A percentile compares a stretch with the other conserved stretches of the same genome.
phyloP scores from a whole-genome alignment of 2,113 vertebrate species.

The Carassius carassius region DNA sequence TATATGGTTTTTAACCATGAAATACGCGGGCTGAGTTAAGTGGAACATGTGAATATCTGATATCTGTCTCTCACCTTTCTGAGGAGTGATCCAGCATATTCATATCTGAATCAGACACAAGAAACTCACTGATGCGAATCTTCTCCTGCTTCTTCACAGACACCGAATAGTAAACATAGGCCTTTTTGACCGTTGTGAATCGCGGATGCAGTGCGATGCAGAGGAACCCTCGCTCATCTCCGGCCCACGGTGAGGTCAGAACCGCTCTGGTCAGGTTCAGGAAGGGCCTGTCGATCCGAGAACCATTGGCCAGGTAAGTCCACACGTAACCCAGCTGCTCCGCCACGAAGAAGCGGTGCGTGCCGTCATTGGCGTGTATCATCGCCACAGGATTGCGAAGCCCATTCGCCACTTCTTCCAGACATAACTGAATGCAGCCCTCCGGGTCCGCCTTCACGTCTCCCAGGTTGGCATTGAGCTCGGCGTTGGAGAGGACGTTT shows the following conservation, averaged over 20 bases:
- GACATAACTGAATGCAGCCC: constrained; percentile 80
- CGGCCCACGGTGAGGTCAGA: constrained; percentile 79
- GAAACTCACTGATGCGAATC: constrained; percentile 81
- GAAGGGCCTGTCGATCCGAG: constrained; percentile 79
- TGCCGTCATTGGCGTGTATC: constrained; percentile 80
- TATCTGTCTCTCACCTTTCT: constrained; percentile 71
- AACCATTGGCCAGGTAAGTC: constrained; percentile 78
- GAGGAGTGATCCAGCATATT: constrained; percentile 80
- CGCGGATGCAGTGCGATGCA: constrained; percentile 79
- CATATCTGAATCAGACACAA: constrained; percentile 70
- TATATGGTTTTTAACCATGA: not conserved
- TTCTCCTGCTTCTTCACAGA: constrained; percentile 76
- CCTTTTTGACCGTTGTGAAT: constrained; percentile 72
- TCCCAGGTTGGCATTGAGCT: constrained; percentile 77
- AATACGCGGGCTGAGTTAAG: not conserved
- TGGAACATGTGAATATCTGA: not conserved
- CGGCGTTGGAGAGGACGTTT: constrained; percentile 71
- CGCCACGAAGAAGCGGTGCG: constrained; percentile 81
- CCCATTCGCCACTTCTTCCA: constrained; percentile 79
- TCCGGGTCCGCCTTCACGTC: constrained; percentile 67
- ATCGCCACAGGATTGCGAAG: constrained; percentile 83
- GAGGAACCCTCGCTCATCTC: constrained; percentile 82
- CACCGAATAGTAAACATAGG: constrained; percentile 82
- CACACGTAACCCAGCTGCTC: constrained; percentile 83
- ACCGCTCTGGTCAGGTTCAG: constrained; percentile 79